Evolutionary conservation across 2,113 vertebrate species (phyloP).

Genomic region (Zeus faber): DNA sequence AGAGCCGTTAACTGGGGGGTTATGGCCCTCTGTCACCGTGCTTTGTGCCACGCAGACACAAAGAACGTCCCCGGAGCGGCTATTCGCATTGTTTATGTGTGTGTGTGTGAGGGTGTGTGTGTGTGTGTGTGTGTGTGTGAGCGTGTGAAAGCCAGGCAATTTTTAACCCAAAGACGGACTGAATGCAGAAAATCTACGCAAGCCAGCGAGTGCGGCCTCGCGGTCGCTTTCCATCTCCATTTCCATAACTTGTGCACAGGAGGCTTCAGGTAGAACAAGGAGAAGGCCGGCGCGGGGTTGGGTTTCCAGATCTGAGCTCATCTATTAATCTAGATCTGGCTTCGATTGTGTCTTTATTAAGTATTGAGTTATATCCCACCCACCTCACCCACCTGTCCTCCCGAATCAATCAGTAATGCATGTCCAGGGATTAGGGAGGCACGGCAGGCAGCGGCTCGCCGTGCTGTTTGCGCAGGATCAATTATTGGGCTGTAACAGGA

Average conservation of each 20-base stretch:
- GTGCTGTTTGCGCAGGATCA: constrained; percentile 68
- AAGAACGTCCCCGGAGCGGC: constrained; percentile 5
- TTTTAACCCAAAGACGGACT: constrained; percentile 14
- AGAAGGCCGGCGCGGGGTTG: constrained; percentile 53
- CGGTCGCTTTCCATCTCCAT: no score
- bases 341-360: constrained; percentile 78
- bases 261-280: constrained; percentile 27
- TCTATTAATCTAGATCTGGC: constrained; percentile 76
- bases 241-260: no score
- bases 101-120: neutral
- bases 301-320: constrained; percentile 63
- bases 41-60: constrained; percentile 13
- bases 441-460: constrained; percentile 55
- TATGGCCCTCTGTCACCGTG: constrained; percentile 35
- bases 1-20: constrained; percentile 27
- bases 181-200: constrained; percentile 18
- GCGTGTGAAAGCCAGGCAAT: constrained; percentile 3
- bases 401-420: constrained; percentile 75
- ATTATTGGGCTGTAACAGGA: constrained; percentile 73
- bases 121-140: neutral
- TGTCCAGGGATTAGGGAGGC: constrained; percentile 73
- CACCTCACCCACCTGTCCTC: constrained; percentile 74
- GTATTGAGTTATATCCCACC: constrained; percentile 74
- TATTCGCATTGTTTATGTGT: constrained; percentile 16
- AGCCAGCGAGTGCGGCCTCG: constrained; percentile 1